These are phyloP conservation scores for Tenthredo notha DNA, from an alignment of 2,888 invertebrate species.

Conservation along the genomic window DNA sequence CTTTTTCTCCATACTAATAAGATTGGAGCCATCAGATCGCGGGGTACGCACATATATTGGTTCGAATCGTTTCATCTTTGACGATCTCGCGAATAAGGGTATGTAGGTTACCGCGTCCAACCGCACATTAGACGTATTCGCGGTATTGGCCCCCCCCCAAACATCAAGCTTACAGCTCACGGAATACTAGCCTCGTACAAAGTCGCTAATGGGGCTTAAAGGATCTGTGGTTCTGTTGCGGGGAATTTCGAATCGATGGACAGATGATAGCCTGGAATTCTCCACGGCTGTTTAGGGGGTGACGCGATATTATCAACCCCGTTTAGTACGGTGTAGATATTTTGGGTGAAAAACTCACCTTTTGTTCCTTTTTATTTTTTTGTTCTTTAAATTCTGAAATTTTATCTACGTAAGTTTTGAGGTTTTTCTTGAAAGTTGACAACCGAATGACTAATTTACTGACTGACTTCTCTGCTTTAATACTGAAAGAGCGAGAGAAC, in stretches of 20 bases:
- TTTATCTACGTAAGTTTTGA: not conserved
- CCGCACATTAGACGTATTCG: slow-evolving; percentile 13
- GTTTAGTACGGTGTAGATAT: not conserved
- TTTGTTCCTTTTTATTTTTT: not conserved
- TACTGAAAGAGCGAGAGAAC: not conserved
- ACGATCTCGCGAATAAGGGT: not conserved
- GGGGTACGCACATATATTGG: not conserved
- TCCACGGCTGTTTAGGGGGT: not conserved
- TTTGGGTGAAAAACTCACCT: not conserved
- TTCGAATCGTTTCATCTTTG: not conserved
- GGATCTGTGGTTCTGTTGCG: slow-evolving; percentile 22
- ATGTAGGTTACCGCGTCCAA: not conserved
- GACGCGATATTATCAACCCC: not conserved
- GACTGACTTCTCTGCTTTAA: not conserved
- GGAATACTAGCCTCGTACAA: slow-evolving; percentile 17
- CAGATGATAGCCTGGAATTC: not conserved
- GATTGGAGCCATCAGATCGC: not conserved
- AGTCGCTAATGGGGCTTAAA: slow-evolving; percentile 38
- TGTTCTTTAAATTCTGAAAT: not conserved
- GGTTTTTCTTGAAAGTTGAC: not conserved
- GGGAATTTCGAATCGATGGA: slow-evolving; percentile 27
- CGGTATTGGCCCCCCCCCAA: not conserved
- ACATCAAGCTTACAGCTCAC: slow-evolving; percentile 23
- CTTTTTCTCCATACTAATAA: not conserved
- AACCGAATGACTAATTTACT: not conserved